Base-by-base conservation (phyloP, 92 coral and sea anemone genomes). In the Palythoa grandis region DNA sequence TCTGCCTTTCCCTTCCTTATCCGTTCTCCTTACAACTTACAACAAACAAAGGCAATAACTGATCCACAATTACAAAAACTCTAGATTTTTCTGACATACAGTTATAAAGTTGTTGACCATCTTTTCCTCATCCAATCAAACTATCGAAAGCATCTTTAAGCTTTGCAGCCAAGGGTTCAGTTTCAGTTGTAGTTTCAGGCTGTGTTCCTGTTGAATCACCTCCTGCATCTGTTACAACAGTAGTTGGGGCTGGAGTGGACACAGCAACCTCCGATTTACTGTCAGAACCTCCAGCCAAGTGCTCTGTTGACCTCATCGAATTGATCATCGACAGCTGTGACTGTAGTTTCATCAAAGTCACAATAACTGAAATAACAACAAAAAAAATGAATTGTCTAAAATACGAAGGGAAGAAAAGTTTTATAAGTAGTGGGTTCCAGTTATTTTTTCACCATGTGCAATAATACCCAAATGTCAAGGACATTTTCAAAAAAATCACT, bases 21-120 rank as follows among this genome's bases (percentile, higher is more conserved):
- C 76, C 86, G 47, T 78, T 20, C 56, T 57, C 70, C 2, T 70
- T 77, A 87, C 88, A 87, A 17, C 14, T 20, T 56, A 79, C 85
- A 78, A 47, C 63, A 69, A 87, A 87, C 54, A 53, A 61, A n/a
- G 20, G 2, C 14, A 52, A 11, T 50, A 52, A 22, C 52, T 24
- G 79, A 52, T 19, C 61, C 11, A 74, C 60, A 8, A 39, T 74
- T 19, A 52, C 76, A 24, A 22, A n/a, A n/a, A n/a, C n/a, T n/a
- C n/a, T n/a, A n/a, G n/a, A n/a, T 72, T 72, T 72, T 29, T 72
- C 76, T 72, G 52, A 22, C n/a, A 72, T 72, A 7, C 13, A 25
- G 52, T 11, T 14, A 72, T 29, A 72, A n/a, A n/a, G n/a, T n/a
- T n/a, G n/a, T 15, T 29, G 35, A 22, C 10, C 52, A 22, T 72